Percentiles rank a stretch among this genome's conserved stretches.
phyloP scores from a whole-genome alignment of 2,888 invertebrate genomes.

The Drosophila infuscata region DNA sequence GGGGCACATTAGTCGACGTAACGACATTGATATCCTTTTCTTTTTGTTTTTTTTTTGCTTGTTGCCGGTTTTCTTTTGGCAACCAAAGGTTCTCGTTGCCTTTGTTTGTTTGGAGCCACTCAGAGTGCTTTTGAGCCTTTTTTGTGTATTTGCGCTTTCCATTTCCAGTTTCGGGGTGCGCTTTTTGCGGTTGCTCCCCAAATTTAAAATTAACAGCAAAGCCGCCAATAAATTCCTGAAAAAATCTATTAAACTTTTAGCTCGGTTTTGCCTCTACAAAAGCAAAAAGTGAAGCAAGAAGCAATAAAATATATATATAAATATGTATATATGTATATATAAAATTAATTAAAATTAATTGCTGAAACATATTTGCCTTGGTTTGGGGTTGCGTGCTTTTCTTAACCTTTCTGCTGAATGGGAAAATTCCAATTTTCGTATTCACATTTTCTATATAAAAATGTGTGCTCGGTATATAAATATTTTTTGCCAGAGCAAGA shows the following conservation, averaged over 20 bases:
- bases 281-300: neutral
- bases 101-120: slow-evolving; percentile 34
- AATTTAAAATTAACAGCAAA: slow-evolving; percentile 56
- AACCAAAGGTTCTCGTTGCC: slow-evolving; percentile 34
- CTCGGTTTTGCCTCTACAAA: slow-evolving; percentile 15
- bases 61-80: slow-evolving; percentile 2
- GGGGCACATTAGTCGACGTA: slow-evolving; percentile 68
- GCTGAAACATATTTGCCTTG: slow-evolving; percentile 62
- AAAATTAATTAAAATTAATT: slow-evolving; percentile 81
- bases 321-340: slow-evolving; percentile 20
- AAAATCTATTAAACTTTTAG: slow-evolving; percentile 52
- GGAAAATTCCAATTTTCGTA: slow-evolving; percentile 46
- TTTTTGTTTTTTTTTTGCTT: neutral
- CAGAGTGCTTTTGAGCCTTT: slow-evolving; percentile 9
- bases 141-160: slow-evolving; percentile 44
- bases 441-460: slow-evolving; percentile 27
- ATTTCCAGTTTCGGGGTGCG: slow-evolving; percentile 58
- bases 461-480: slow-evolving; percentile 44
- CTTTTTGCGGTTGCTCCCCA: slow-evolving; percentile 58
- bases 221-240: slow-evolving; percentile 58
- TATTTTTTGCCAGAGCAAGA: slow-evolving; percentile 39
- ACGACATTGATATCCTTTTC: slow-evolving; percentile 71
- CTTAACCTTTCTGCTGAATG: slow-evolving; percentile 12
- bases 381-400: slow-evolving; percentile 27
- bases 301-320: neutral